phyloP scores from a whole-genome alignment of 2,113 vertebrate genomes.

The Crotalus viridis region DNA sequence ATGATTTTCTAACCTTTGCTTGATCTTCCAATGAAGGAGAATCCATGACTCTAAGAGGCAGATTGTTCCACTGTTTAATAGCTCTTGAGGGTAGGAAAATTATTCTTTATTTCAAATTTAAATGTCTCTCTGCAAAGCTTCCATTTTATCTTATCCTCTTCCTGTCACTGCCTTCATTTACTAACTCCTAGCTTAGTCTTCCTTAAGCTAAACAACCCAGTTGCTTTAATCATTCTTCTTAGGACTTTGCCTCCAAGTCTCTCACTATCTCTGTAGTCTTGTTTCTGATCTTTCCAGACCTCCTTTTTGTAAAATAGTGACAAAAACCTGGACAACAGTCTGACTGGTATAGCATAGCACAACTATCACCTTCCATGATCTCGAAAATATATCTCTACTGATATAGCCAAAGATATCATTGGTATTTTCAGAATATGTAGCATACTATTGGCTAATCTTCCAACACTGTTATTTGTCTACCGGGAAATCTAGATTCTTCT shows the following conservation, averaged over 20 bases:
- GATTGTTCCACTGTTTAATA: not conserved
- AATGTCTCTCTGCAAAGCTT: not conserved
- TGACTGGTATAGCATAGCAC: not conserved
- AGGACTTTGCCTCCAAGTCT: not conserved
- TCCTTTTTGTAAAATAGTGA: not conserved
- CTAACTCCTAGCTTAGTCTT: not conserved
- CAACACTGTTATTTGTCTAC: not conserved
- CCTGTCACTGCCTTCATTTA: not conserved
- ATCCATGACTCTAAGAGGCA: not conserved
- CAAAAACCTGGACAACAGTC: not conserved
- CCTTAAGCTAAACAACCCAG: not conserved
- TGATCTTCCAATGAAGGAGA: not conserved
- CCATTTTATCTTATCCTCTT: not conserved
- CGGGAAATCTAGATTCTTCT: not conserved
- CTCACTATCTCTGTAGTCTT: not conserved
- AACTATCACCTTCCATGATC: not conserved
- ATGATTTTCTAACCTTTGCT: not conserved
- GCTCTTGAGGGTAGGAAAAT: not conserved
- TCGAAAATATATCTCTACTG: not conserved
- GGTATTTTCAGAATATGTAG: not conserved
- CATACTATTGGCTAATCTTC: not conserved
- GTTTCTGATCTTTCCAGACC: not conserved
- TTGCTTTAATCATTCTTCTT: not conserved
- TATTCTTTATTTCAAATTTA: not conserved
- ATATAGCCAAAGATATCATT: not conserved